Base-by-base conservation (phyloP, 2,797 vertebrate species). In the Gallinago nigripennis region DNA sequence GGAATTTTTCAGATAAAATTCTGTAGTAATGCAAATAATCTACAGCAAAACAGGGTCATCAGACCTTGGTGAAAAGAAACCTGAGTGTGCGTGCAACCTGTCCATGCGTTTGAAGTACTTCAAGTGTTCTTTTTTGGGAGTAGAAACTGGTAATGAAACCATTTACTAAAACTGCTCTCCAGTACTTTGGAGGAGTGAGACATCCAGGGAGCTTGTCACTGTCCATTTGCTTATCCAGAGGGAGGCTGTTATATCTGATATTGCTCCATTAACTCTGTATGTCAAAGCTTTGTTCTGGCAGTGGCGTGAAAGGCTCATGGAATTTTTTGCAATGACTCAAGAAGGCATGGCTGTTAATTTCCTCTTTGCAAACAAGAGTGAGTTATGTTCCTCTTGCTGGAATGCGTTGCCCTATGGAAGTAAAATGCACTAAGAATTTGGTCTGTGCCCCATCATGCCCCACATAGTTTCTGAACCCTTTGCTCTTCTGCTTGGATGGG, bases 381-480 rank as follows among this genome's bases (percentile, higher is more conserved):
- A 48, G 25, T 85, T 93, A 28, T 45, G 33, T 60, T 85, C 88
- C 76, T 66, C 28, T 24, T 88, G 37, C 41, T 91, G 87, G 91
- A 94, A 90, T 92, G 87, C 27, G 10, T 4, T 23, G 14, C 65
- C 25, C 41, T 54, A 0, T 88, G 72, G 76, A 91, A 80, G 56
- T 50, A 80, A 64, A 60, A 28, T 39, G 79, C 35, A 12, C 21
- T n/a, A 51, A 81, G 95, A 88, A 71, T 93, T 88, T 61, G 53
- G 48, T 68, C 80, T 75, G 48, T 96, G 92, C 33, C 72, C 80
- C 8, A 2, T 94, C 86, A 71, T 57, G 94, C 91, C 45, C 75
- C 13, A 19, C 37, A 48, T 88, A 78, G 61, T 91, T 95, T 95
- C 86, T 88, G 82, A 94, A 68, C 23, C 19, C 48, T 73, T 86